Conservation (phyloP, 1,140 invertebrate genomes). For the Cyclina sinensis region DNA sequence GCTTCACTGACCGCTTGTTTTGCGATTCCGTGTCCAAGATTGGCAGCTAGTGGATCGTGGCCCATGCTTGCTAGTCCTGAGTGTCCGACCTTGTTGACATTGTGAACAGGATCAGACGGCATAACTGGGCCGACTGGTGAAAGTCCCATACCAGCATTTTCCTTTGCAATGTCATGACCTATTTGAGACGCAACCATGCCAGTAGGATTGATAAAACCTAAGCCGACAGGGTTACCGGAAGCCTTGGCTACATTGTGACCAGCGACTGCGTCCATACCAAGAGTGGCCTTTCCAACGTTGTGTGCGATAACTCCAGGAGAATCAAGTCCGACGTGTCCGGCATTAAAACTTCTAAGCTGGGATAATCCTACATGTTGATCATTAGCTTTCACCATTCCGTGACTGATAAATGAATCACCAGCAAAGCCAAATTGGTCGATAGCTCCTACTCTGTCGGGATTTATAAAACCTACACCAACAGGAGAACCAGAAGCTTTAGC, state of each 20-base stretch:
- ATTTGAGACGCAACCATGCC: neutral
- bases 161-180: constrained; percentile 30
- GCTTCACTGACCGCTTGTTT: constrained; percentile 37
- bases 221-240: neutral
- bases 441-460: neutral
- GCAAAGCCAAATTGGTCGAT: neutral
- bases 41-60: constrained; percentile 41
- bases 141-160: neutral
- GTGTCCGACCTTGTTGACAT: constrained; percentile 43
- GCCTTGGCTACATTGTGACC: constrained; percentile 2
- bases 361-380: constrained; percentile 9
- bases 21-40: constrained; percentile 34
- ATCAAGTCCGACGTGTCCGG: neutral
- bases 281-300: constrained; percentile 20
- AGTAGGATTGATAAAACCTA: constrained; percentile 11
- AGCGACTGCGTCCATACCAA: neutral
- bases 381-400: neutral
- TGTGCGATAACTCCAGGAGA: constrained; percentile 24
- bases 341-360: neutral
- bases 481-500: constrained; percentile 8
- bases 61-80: constrained; percentile 16
- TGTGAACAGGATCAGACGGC: constrained; percentile 12
- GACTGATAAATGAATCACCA: constrained; percentile 15
- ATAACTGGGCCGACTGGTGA: neutral
- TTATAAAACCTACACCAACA: constrained; percentile 25